Evolutionary conservation across 2,888 invertebrate genomes (phyloP), one percentile per base, ranked within the genome.

Genomic region (Cistogaster globosa): DNA sequence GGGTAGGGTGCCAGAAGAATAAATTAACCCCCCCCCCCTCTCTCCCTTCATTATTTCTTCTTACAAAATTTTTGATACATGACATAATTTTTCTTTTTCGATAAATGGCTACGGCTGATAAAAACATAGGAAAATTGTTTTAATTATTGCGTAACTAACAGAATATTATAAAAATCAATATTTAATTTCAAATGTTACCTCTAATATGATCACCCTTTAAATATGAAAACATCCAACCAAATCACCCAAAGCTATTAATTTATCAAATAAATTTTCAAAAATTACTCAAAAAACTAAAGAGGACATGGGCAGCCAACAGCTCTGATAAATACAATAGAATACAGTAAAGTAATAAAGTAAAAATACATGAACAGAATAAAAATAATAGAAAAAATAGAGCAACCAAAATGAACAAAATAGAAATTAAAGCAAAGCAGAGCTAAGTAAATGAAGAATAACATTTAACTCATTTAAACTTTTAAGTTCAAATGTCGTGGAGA

Each of bases 401-500:
- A 67, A 60, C 4, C 32, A 53, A 42, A 45, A 57, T 20, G 18
- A 67, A 36, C 65, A 76, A 32, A 51, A 38, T 38, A 22, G 38
- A 68, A 68, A 75, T 69, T 60, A 69, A 75, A 85, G 68, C 38
- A 85, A 82, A 85, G 68, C 26, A 85, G 77, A 71, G 68, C 38
- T 74, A 82, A 81, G 45, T 81, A 81, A 80, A 72, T 62, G 55
- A 79, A 63, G 62, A 79, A 63, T 63, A 63, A 72, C 38, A 48
- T 32, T 22, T 32, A 82, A 84, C 71, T 86, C 63, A 84, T 74
- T 81, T 77, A 79, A 79, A 84, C 67, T 51, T 36, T 72, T 67
- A 77, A 82, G 78, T 86, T 83, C 83, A 83, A 87, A 88, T 88
- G 89, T 86, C 88, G 89, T 81, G 45, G 88, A 90, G 89, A 88